Base-by-base conservation (phyloP, 2,797 vertebrate species). In the Orestias chungarensis region DNA sequence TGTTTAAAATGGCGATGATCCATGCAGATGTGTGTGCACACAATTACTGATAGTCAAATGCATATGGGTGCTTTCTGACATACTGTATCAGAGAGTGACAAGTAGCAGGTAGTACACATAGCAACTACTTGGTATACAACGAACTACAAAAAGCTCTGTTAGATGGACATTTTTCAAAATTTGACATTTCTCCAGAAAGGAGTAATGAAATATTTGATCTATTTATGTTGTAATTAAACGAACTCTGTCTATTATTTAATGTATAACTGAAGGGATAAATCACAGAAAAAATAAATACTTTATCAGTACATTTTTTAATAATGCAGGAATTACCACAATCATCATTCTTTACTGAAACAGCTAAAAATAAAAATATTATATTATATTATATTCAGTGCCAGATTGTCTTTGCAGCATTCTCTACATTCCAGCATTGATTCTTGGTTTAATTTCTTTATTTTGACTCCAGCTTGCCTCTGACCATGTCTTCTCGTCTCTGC, bases 1-100 rank as follows among this genome's bases (percentile, higher is more conserved):
- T 40, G 23, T n/a, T 46, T 25, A 52, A 14, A 7, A 70, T 50
- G 40, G 46, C 33, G n/a, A 35, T 20, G 25, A 33, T 73, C 20
- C 40, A 35, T 59, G 66, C 47, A 25, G 15, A 9, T 40, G 67
- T 44, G 40, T 6, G 31, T 61, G 31, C 23, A n/a, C 33, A 52
- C 38, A 52, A 23, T 72, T 50, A 50, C 2, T 27, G 66, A 59
- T 68, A 40, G 76, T 71, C 38, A 71, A 62, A 46, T 12, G 14
- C 52, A 50, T 44, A 17, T 44, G 66, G 31, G 62, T n/a, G 38
- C 23, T 23, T 59, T 20, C 33, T 42, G 14, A 62, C 3, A 23
- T 23, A 52, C 38, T 35, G 23, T 12, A 29, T 50, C n/a, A 12
- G 33, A 49, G 10, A 23, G 3, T 47, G 27, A 71, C 38, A 18